Evolutionary conservation across 1,140 invertebrate genomes (phyloP).

Genomic region (silkworm (Bombyx mori)): DNA sequence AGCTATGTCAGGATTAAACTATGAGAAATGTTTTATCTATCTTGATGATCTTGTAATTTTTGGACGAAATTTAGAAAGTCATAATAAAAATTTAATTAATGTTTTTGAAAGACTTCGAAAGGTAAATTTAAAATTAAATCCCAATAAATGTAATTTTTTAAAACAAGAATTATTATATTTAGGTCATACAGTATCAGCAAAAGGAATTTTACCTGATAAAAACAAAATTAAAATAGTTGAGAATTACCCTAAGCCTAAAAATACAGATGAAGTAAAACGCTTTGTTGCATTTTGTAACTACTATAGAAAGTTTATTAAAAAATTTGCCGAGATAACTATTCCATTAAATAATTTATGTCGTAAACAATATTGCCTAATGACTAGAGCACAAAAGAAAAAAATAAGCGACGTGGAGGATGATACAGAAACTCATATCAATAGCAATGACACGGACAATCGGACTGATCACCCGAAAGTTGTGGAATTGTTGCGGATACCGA

Average conservation of each 20-base stretch:
- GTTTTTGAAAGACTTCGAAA: constrained; percentile 10
- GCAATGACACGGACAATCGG: constrained; percentile 10
- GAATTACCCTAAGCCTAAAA: background rate
- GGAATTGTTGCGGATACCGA: constrained; percentile 15
- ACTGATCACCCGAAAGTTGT: constrained; percentile 17
- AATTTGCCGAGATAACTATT: background rate
- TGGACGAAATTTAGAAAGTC: background rate
- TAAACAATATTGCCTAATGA: constrained; percentile 12
- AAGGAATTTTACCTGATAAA: constrained; percentile 2
- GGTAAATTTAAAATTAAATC: constrained; percentile 14
- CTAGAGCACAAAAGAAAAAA: constrained; percentile 12
- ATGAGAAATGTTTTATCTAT: constrained; percentile 6
- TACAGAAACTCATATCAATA: constrained; percentile 8
- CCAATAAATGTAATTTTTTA: constrained; percentile 11
- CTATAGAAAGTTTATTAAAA: constrained; percentile 3
- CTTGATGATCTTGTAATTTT: constrained; percentile 7
- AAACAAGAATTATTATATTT: constrained; percentile 11
- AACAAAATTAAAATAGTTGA: background rate
- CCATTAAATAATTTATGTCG: constrained; percentile 1
- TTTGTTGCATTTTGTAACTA: constrained; percentile 5
- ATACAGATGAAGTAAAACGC: constrained; percentile 2
- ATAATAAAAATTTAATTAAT: constrained; percentile 12
- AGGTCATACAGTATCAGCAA: constrained; percentile 9
- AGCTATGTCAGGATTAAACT: constrained; percentile 10
- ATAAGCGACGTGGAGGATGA: background rate